Evolutionary conservation across 1,140 invertebrate genomes (phyloP).

Genomic region (Yoshiicerus persimilis): DNA sequence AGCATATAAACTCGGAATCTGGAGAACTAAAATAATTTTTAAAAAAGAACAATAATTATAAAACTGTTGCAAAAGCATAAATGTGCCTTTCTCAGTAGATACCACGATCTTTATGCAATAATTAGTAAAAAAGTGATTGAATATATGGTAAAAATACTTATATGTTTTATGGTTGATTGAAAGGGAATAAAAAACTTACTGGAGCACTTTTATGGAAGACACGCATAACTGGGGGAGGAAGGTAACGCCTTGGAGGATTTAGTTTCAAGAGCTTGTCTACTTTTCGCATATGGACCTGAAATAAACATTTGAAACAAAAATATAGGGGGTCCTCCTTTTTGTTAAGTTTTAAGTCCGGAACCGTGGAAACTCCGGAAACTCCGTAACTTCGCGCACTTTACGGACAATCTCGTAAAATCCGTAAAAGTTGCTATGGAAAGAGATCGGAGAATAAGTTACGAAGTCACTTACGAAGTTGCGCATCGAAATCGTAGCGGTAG

Average conservation of each 20-base stretch:
- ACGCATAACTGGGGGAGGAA: background rate
- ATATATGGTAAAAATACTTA: too few species aligned
- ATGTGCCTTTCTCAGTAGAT: background rate
- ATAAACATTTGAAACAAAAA: background rate
- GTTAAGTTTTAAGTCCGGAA: too few species aligned
- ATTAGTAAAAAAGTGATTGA: too few species aligned
- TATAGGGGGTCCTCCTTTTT: too few species aligned
- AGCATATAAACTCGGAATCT: background rate
- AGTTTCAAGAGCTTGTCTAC: background rate
- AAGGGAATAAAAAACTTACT: background rate
- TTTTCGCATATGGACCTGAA: background rate
- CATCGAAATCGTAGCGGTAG: too few species aligned
- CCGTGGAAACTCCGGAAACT: too few species aligned
- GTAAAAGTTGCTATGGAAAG: too few species aligned
- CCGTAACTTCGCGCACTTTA: too few species aligned
- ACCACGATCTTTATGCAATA: background rate
- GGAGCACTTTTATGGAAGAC: conserved; percentile 23
- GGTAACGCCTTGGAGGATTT: background rate
- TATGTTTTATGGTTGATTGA: too few species aligned
- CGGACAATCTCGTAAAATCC: too few species aligned
- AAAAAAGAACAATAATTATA: background rate
- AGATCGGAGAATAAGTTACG: too few species aligned
- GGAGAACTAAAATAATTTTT: background rate
- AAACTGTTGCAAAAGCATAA: background rate
- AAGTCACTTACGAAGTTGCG: too few species aligned